Evolutionary conservation across 2,797 vertebrate species (phyloP).

Genomic region (Halcyon chelicuti): DNA sequence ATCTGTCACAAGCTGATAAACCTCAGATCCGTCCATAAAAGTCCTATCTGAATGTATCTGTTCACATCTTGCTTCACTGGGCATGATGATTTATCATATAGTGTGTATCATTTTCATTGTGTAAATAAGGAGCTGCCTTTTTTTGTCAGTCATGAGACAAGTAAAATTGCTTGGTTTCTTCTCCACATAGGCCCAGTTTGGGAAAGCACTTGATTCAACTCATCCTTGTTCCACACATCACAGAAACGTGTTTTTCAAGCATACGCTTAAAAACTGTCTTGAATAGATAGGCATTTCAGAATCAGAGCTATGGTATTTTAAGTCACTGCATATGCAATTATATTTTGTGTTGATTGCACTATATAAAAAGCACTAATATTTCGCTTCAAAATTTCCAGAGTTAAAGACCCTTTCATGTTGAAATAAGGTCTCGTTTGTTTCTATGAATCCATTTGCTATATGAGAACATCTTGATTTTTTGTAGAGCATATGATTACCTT

Average conservation of each 20-base stretch:
- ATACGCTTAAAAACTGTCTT: not conserved
- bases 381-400: not conserved
- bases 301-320: constrained; percentile 10
- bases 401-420: not conserved
- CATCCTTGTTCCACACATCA: not conserved
- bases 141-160: not conserved
- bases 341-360: constrained; percentile 29
- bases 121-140: constrained; percentile 8
- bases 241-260: not conserved
- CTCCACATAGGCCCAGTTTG: not conserved
- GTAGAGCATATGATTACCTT: not conserved
- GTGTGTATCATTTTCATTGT: not conserved
- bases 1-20: constrained; percentile 50
- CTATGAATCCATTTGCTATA: not conserved
- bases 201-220: not conserved
- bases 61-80: not conserved
- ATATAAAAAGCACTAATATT: constrained; percentile 26
- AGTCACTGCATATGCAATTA: not conserved
- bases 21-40: not conserved
- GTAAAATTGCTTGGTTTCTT: not conserved
- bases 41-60: not conserved
- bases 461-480: not conserved
- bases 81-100: not conserved
- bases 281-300: not conserved
- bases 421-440: not conserved